Evolutionary conservation across 2,888 invertebrate species (phyloP), one percentile per base, ranked within the genome.

Genomic region (Spilarctia lutea): DNA sequence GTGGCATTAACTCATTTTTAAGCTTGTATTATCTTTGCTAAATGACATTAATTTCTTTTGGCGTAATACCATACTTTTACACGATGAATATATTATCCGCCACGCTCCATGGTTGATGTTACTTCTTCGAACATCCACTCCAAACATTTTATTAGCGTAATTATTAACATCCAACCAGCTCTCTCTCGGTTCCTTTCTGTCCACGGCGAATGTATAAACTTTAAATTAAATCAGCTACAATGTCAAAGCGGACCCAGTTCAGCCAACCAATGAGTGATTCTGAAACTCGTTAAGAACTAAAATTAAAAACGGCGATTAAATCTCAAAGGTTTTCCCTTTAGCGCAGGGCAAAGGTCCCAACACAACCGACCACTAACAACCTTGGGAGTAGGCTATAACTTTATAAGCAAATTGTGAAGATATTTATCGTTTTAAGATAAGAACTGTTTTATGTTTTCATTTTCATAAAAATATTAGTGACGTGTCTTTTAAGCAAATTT

Each of bases 221-320:
- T 67, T 67, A 67, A 42, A 68, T 73, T 45, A 68, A 68, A 63
- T 73, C 48, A 75, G 67, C 70, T 73, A 77, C 56, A 74, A 75
- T 77, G 75, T 83, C 75, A 77, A 79, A 82, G 76, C 13, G 45
- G 73, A 66, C 11, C 71, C 78, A 78, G 60, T 75, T 72, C 70
- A 73, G 68, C 67, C 60, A 75, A 68, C 72, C 67, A 71, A 68
- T 80, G 73, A 75, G 67, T 75, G 75, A 82, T 80, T 73, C 74
- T 67, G 0, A 82, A 87, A 86, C 81, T 87, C 84, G 78, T 80
- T 83, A 82, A 79, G 76, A 84, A 82, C 74, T 84, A 72, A 86
- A 85, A 87, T 87, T 81, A 84, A 87, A 87, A 87, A 84, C 75
- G 73, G 69, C 73, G 82, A 87, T 85, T 87, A 84, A 85, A 87